Percentiles rank a stretch among this genome's conserved stretches.
Evolutionary conservation across 2,888 invertebrate genomes (phyloP).

Genomic region (Caenorhabditis sp.): DNA sequence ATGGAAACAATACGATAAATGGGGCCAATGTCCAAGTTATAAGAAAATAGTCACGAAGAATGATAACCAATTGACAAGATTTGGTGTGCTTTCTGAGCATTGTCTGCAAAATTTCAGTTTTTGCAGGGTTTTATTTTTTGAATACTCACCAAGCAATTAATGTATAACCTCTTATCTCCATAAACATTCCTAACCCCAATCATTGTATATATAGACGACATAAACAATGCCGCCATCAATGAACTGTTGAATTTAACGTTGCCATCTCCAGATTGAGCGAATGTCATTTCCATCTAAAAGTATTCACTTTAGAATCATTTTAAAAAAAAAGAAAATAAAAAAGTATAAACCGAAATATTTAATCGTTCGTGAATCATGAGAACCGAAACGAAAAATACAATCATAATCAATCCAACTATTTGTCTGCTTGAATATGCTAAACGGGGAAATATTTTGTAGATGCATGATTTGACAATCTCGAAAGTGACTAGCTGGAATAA

Average conservation of each 20-base stretch:
- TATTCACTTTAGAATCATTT: background rate
- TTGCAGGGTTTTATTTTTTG: too few species aligned
- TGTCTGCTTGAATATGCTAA: background rate
- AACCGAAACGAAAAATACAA: background rate
- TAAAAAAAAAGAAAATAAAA: background rate
- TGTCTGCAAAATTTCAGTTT: background rate
- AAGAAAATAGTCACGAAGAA: background rate
- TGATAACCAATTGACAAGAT: background rate
- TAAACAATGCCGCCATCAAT: background rate
- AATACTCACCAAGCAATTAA: background rate
- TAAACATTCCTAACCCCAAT: background rate
- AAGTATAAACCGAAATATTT: background rate
- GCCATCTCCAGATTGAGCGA: too few species aligned
- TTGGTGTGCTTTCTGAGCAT: background rate
- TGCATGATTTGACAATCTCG: background rate
- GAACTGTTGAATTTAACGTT: too few species aligned
- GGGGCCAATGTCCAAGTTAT: background rate
- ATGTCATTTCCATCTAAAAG: background rate
- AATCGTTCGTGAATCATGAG: background rate
- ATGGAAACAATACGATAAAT: background rate
- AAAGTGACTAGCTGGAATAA: background rate
- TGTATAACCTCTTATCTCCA: background rate
- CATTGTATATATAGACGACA: background rate
- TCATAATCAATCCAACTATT: background rate
- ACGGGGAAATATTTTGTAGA: background rate